phyloP scores from a whole-genome alignment of 2,113 vertebrate genomes.

The Hucho hucho region DNA sequence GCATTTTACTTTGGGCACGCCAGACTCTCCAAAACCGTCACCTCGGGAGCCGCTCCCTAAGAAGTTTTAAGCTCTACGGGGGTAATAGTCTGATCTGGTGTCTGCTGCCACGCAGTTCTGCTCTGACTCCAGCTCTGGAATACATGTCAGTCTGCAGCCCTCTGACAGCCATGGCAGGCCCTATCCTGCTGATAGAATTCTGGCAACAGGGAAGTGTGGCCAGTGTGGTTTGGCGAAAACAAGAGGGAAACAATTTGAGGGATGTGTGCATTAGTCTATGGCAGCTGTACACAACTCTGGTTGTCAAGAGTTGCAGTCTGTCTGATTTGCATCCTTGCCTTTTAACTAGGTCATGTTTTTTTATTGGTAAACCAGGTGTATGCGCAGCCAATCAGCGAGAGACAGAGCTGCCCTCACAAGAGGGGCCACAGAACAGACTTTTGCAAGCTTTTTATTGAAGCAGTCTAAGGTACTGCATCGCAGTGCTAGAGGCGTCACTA shows the following conservation, averaged over 20 bases:
- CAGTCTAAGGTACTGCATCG: too few relatives aligned
- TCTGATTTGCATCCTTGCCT: too few relatives aligned
- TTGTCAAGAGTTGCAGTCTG: too few relatives aligned
- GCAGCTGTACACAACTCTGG: too few relatives aligned
- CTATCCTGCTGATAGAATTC: slow-evolving; percentile 47
- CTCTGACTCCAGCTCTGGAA: slow-evolving; percentile 54
- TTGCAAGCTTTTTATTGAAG: neutral
- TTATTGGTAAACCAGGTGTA: too few relatives aligned
- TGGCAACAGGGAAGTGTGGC: slow-evolving; percentile 16
- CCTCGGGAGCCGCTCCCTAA: too few relatives aligned
- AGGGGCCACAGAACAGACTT: slow-evolving; percentile 1
- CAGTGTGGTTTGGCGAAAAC: too few relatives aligned
- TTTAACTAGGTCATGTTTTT: too few relatives aligned
- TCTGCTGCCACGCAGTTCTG: slow-evolving; percentile 38
- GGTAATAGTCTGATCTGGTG: slow-evolving; percentile 64
- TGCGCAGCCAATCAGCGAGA: neutral
- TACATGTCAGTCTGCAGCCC: slow-evolving; percentile 50
- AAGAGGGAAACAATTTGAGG: too few relatives aligned
- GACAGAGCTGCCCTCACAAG: neutral
- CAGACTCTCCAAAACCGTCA: too few relatives aligned
- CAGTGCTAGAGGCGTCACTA: too few relatives aligned
- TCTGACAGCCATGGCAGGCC: slow-evolving; percentile 47
- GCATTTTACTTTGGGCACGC: too few relatives aligned
- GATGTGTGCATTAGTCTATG: slow-evolving; percentile 44
- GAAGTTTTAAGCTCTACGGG: slow-evolving; percentile 36